phyloP scores from a whole-genome alignment of 1,140 invertebrate species.

The Bombus pascuorum region DNA sequence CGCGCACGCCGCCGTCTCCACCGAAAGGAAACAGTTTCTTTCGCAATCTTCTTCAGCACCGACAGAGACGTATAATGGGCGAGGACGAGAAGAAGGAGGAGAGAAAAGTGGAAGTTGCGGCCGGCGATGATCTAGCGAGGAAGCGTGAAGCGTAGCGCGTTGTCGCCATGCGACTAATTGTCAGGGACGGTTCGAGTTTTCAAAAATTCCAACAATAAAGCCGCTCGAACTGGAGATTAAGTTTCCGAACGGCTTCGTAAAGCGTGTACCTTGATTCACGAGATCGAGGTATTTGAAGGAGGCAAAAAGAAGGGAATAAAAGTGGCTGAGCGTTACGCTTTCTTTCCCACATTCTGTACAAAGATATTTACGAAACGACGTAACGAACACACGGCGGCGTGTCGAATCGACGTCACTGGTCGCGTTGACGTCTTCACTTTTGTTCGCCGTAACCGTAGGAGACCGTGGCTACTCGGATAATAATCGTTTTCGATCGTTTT shows the following conservation, averaged over 20 bases:
- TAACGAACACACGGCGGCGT: background rate
- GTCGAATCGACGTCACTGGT: conserved; percentile 51
- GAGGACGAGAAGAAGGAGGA: too few species aligned
- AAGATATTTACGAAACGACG: conserved; percentile 20
- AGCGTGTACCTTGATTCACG: background rate
- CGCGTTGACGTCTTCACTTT: conserved; percentile 68
- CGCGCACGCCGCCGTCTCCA: background rate
- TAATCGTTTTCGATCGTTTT: conserved; percentile 53
- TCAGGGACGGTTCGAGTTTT: conserved; percentile 13
- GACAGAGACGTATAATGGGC: background rate
- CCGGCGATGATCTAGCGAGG: background rate
- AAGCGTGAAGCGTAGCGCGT: conserved; percentile 13
- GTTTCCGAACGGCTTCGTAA: background rate
- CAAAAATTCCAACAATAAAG: background rate
- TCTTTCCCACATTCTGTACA: background rate
- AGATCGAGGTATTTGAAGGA: background rate
- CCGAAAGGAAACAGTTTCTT: background rate
- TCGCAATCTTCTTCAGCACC: background rate
- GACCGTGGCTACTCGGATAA: conserved; percentile 2
- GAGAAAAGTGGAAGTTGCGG: background rate
- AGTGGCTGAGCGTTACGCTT: conserved; percentile 17
- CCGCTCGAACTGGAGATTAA: background rate
- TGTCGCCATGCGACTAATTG: conserved; percentile 43
- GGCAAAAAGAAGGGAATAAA: background rate
- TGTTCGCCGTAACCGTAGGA: conserved; percentile 33